Evolutionary conservation across 1,140 invertebrate genomes (phyloP).

Genomic region (Calephelis nemesis): DNA sequence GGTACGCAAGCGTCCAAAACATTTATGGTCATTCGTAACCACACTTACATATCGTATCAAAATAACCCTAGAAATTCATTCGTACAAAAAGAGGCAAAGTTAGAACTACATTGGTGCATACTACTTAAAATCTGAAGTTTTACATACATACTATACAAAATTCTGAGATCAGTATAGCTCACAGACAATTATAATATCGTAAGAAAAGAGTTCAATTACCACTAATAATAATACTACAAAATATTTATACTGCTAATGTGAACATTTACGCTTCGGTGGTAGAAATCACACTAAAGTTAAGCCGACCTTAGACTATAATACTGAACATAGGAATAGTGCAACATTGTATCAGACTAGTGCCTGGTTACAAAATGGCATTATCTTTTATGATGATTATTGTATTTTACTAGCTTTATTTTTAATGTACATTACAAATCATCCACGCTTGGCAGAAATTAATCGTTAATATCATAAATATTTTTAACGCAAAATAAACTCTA

Average conservation of each 20-base stretch:
- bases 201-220: background rate
- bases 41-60: too few relatives aligned
- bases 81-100: background rate
- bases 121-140: background rate
- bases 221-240: constrained; percentile 5
- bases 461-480: too few relatives aligned
- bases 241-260: constrained; percentile 6
- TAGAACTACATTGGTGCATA: background rate
- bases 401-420: too few relatives aligned
- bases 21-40: too few relatives aligned
- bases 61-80: background rate
- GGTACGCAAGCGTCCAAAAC: too few relatives aligned
- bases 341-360: too few relatives aligned
- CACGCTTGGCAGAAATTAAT: too few relatives aligned
- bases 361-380: too few relatives aligned
- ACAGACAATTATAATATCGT: background rate
- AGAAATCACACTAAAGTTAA: background rate
- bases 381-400: too few relatives aligned
- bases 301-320: constrained; percentile 11
- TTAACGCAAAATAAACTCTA: too few relatives aligned
- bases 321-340: background rate
- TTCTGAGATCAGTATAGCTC: constrained; percentile 14
- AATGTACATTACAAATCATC: too few relatives aligned
- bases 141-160: constrained; percentile 8
- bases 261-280: constrained; percentile 8